Base-by-base conservation (phyloP, 1,140 invertebrate species). In the Drosophila rufa region DNA sequence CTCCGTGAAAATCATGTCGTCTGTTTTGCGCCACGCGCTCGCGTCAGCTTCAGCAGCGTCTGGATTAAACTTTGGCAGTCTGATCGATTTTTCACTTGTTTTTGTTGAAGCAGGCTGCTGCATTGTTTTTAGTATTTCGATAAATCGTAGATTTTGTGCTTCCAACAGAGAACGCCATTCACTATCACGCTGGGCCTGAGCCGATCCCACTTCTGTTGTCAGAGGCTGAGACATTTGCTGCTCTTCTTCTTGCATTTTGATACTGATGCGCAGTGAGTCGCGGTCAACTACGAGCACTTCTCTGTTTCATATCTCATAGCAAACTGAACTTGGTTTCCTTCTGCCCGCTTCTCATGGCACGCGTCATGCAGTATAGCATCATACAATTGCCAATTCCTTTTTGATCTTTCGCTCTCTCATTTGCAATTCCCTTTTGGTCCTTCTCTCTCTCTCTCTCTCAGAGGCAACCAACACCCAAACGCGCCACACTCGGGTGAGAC, bases 101-200 rank as follows among this genome's bases (percentile, higher is more conserved):
- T 30, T 56, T 42, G 53, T 56, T 56, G 19, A 42, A 56, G 33
- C 36, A 56, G 53, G 53, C 14, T 25, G 17, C 36, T 47, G 46
- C 46, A 47, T 47, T 25, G 36, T 42, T 55, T 55, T 55, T 55
- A 40, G 9, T 55, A 55, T 40, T 55, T 55, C 51, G 51, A 40
- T 55, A 12, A 38, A 55, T 51, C 50, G 50, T 36, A 38, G 30
- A 55, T 38, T 55, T 55, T 55, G 33, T 55, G 45, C 45, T 47
- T 47, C 45, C 5, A 47, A 4, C 9, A 46, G 9, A 19, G 43
- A 17, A 36, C 15, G 27, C 27, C 27, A 53, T 53, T 53, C 50
- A 38, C 51, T 55, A 38, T 55, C 33, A 38, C 30, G 33, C 17
- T 55, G 51, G 33, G 33, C 51, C 30, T 51, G 7, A 36, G 27